Evolutionary conservation across 2,113 vertebrate genomes (phyloP).

Genomic region (Equus quagga): DNA sequence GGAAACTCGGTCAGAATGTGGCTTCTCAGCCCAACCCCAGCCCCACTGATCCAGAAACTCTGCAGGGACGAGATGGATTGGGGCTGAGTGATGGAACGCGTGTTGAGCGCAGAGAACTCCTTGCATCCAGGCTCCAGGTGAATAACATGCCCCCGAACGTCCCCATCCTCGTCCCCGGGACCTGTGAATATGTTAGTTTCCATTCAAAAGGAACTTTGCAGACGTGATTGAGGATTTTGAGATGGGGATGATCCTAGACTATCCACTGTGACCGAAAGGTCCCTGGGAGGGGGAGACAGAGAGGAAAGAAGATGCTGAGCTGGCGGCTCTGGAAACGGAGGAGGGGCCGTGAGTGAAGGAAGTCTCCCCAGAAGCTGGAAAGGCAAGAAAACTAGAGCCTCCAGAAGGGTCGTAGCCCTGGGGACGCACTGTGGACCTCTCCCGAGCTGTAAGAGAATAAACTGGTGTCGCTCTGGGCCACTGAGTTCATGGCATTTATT

Average conservation of each 20-base stretch:
- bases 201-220: neutral
- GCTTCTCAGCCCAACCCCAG: neutral
- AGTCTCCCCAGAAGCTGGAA: neutral
- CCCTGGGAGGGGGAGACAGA: neutral
- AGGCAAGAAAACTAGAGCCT: neutral
- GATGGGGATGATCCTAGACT: neutral
- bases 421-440: too few relatives aligned
- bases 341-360: neutral
- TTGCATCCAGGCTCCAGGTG: neutral
- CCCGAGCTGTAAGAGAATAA: neutral
- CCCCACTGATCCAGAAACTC: neutral
- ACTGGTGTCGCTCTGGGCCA: neutral
- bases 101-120: neutral
- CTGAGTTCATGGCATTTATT: neutral
- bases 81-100: rapidly evolving
- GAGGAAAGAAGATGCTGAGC: neutral
- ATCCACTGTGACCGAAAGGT: neutral
- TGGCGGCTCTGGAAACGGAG: neutral
- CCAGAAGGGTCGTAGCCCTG: neutral
- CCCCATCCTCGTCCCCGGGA: neutral
- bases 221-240: neutral
- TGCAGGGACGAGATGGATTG: neutral
- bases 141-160: neutral
- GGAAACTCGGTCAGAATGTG: neutral
- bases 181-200: neutral